These are phyloP conservation scores for Chrysolina haemoptera DNA, from an alignment of 2,888 invertebrate genomes.

Conservation along the genomic window DNA sequence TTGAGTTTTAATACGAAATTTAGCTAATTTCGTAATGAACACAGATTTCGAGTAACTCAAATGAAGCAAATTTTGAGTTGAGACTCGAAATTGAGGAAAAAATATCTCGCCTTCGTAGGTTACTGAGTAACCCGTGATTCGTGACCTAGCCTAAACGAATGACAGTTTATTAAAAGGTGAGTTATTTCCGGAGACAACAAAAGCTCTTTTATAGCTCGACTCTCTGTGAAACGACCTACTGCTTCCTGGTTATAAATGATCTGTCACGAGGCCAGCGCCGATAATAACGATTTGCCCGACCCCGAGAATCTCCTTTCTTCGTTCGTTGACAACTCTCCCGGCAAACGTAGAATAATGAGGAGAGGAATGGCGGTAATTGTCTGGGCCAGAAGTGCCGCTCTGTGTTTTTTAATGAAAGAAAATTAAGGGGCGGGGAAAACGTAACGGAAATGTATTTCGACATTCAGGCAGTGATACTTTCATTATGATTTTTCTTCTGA, in stretches of 20 bases:
- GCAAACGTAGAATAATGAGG: slow-evolving; percentile 16
- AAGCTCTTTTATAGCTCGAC: slow-evolving; percentile 29
- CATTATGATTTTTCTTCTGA: too few species aligned
- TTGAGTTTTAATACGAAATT: too few species aligned
- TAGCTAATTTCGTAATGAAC: too few species aligned
- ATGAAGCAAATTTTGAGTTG: too few species aligned
- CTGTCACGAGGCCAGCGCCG: slow-evolving; percentile 39
- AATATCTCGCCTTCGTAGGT: too few species aligned
- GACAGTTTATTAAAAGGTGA: slow-evolving; percentile 37
- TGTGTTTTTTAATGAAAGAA: slow-evolving; percentile 4
- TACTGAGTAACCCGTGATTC: background rate
- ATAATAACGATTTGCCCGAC: slow-evolving; percentile 41
- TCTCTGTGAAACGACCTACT: slow-evolving; percentile 31
- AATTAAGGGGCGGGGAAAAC: background rate
- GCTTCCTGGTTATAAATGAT: slow-evolving; percentile 40
- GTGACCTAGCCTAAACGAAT: slow-evolving; percentile 3
- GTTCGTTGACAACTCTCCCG: slow-evolving; percentile 7
- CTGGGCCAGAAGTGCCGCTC: slow-evolving; percentile 1
- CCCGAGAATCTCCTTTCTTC: slow-evolving; percentile 31
- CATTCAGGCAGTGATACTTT: background rate
- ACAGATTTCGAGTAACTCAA: too few species aligned
- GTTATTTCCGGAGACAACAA: slow-evolving; percentile 33
- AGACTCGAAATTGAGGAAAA: too few species aligned
- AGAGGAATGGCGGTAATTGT: slow-evolving; percentile 7
- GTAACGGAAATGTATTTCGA: background rate